Conservation (phyloP, 1,140 invertebrate species). For the Dendrolimus kikuchii region DNA sequence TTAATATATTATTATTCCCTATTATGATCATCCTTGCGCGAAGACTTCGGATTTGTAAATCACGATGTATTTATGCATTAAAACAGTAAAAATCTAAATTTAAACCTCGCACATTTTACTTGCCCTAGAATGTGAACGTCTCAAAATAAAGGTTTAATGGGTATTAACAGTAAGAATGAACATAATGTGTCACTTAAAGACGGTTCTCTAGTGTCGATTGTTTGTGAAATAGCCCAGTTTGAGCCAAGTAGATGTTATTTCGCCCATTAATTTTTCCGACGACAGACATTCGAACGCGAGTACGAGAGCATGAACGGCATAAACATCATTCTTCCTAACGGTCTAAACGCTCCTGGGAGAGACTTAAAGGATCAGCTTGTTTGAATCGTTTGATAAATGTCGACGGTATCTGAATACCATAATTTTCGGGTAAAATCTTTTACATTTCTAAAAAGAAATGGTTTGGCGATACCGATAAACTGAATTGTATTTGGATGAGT, state of each 20-base stretch:
- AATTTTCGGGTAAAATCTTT: not conserved
- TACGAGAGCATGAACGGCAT: conserved; percentile 15
- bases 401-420: conserved; percentile 7
- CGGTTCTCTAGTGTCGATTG: conserved; percentile 25
- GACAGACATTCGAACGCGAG: conserved; percentile 24
- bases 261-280: conserved; percentile 34
- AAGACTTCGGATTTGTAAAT: no score
- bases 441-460: not conserved
- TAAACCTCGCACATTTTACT: no score
- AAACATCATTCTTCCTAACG: conserved; percentile 28
- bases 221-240: conserved; percentile 17
- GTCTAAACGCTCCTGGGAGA: conserved; percentile 11
- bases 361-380: conserved; percentile 26
- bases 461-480: not conserved
- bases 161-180: conserved; percentile 29
- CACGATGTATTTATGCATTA: no score
- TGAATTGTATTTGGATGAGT: no score
- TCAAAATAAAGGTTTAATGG: conserved; percentile 15
- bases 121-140: no score
- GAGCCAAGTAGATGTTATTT: conserved; percentile 20
- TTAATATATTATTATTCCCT: no score
- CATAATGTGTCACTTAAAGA: conserved; percentile 26
- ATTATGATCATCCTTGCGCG: no score
- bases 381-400: conserved; percentile 28
- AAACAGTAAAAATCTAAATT: no score